Conservation (phyloP, 2,113 vertebrate species). For the Myrmecobius fasciatus region DNA sequence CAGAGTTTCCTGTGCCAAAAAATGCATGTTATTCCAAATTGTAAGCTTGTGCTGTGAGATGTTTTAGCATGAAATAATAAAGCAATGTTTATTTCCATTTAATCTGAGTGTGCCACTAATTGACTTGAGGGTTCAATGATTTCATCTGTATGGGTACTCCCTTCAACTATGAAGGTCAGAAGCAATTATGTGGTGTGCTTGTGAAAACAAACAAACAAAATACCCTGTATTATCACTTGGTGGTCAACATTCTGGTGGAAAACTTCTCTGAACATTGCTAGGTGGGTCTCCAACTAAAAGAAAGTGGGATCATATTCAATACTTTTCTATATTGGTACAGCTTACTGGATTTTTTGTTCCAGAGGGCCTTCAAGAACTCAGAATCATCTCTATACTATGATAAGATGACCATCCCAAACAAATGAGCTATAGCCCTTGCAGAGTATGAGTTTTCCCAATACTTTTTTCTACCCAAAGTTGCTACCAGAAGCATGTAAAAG, state of each 20-base stretch:
- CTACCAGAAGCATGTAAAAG: background rate
- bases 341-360: background rate
- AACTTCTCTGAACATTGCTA: background rate
- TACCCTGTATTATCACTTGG: background rate
- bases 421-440: background rate
- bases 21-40: background rate
- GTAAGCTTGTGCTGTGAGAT: conserved; percentile 35
- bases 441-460: conserved; percentile 36
- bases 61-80: conserved; percentile 76
- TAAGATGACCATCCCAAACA: fast-evolving
- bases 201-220: background rate
- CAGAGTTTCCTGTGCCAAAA: conserved; percentile 20
- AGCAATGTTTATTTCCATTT: conserved; percentile 62
- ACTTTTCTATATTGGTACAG: background rate
- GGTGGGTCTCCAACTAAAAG: background rate
- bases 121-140: background rate
- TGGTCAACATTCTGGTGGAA: background rate
- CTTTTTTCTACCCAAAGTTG: background rate
- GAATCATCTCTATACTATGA: background rate
- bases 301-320: background rate
- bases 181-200: background rate
- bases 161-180: background rate
- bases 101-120: conserved; percentile 20
- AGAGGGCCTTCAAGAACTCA: background rate
- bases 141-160: background rate